These are phyloP conservation scores for Drosophila rhopaloa DNA, from an alignment of 1,140 invertebrate genomes.

Conservation along the genomic window DNA sequence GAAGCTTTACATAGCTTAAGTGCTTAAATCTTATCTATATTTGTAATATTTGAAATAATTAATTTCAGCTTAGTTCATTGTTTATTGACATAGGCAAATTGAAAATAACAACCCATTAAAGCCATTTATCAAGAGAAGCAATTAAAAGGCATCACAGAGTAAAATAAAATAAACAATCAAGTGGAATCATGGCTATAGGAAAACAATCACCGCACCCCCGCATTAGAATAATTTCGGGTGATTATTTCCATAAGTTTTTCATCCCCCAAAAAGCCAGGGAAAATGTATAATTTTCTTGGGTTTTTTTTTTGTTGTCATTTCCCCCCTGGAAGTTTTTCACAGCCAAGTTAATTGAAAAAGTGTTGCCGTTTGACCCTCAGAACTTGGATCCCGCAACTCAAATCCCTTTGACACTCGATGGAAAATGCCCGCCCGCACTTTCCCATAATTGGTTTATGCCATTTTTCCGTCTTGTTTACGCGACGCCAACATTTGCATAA, in stretches of 20 bases:
- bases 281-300: slow-evolving; percentile 22
- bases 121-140: neutral
- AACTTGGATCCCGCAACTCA: neutral
- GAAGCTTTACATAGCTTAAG: no score
- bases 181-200: neutral
- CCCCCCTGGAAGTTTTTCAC: neutral
- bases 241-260: slow-evolving; percentile 35
- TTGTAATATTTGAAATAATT: no score
- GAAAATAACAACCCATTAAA: neutral
- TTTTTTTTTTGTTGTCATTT: slow-evolving; percentile 4
- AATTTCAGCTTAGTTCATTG: no score
- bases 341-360: slow-evolving; percentile 58
- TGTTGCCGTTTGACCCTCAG: slow-evolving; percentile 52
- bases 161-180: slow-evolving; percentile 10
- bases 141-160: neutral
- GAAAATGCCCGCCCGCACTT: slow-evolving; percentile 27
- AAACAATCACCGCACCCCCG: neutral
- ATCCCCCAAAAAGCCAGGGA: neutral
- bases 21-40: no score
- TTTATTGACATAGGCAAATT: neutral
- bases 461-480: slow-evolving; percentile 56
- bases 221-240: slow-evolving; percentile 27
- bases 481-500: slow-evolving; percentile 51
- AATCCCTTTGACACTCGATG: slow-evolving; percentile 49
- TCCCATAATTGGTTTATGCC: slow-evolving; percentile 63